Base-by-base conservation (phyloP, 2,113 vertebrate species). In the Euleptes europaea region DNA sequence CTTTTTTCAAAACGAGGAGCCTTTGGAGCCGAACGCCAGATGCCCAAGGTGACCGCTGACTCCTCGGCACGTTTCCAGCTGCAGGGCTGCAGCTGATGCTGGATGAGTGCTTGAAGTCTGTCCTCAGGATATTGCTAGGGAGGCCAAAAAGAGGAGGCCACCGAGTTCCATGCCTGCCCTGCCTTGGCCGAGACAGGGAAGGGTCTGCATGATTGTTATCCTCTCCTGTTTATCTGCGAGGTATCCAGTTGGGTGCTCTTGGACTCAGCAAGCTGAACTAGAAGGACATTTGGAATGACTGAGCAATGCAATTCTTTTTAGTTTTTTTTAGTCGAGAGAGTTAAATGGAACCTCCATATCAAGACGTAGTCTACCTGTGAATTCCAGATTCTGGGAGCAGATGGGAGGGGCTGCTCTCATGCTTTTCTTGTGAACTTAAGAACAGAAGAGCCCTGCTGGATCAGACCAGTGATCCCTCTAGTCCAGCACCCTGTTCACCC, bases 31-130 rank as follows among this genome's bases (percentile, higher is more conserved):
- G 76, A 1, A 74, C 54, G 12, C 78, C 26, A 83, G 80, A 74
- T 90, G 86, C 90, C 92, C 4, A 80, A 93, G 91, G 89, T 85
- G 92, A 89, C 47, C 5, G 73, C 33, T 13, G 26, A 75, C 80
- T 23, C 84, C 83, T 88, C 65, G 5, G 1, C 72, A 35, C 44
- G 6, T 47, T 33, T 38, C 77, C 70, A 3, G 71, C 70, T 70
- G 80, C 74, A 67, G 69, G 1, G 3, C 3, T 0, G 35, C 75
- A 1, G 23, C 33, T 13, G 23, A 26, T 28, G 15, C 0, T 23
- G 51, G 10, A 42, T 78, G 81, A 5, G 28, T 14, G 17, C 40
- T 10, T 7, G 15, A 69, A 38, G 69, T 70, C 17, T 35, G 33
- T 33, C 69, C 67, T 69, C 4, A 5, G 38, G 40, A n/a, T 11